Evolutionary conservation across 2,113 vertebrate genomes (phyloP), one percentile per base, ranked within the genome.

Genomic region (Ondatra zibethicus): DNA sequence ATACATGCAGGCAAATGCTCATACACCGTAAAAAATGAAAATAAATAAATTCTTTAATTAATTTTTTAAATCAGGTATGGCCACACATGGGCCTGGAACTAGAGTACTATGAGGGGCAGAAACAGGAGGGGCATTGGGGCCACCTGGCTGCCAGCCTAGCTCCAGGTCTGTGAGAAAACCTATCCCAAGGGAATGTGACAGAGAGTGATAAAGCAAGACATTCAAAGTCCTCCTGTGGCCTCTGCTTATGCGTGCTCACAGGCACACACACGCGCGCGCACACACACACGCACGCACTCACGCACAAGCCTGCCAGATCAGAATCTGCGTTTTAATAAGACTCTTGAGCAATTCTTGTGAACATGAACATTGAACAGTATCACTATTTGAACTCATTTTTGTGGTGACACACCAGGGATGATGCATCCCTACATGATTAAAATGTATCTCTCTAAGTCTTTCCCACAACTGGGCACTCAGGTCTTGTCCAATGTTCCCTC

Each of bases 261-360:
- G 1, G 21, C 55, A 81, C 3, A 80, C 33, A 36, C 4, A n/a
- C 4, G 55, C 19, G 36, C 31, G 52, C 77, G 2, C 16, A 78
- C 3, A 31, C 29, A 36, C 27, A 4, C 42, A 50, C 14, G 47
- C 42, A 50, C 33, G 29, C 75, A 55, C 29, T 17, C 17, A 11
- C 9, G 36, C 36, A 33, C n/a, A 76, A 31, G 39, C n/a, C 50
- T 55, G 2, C 9, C 88, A 16, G 91, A 75, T 85, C 39, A 84
- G 85, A 92, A 88, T 70, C 61, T 29, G 17, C 61, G 77, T 55
- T 88, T 95, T 82, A 91, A 87, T 47, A 91, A 91, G 95, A 68
- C 55, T 4, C 47, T 66, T 29, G 31, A 45, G 61, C 50, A 81
- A 81, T 77, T 92, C 23, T 76, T 25, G 12, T 9, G 19, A 19